Conservation (phyloP, 1,140 invertebrate species). For the Temnothorax curvispinosus region DNA sequence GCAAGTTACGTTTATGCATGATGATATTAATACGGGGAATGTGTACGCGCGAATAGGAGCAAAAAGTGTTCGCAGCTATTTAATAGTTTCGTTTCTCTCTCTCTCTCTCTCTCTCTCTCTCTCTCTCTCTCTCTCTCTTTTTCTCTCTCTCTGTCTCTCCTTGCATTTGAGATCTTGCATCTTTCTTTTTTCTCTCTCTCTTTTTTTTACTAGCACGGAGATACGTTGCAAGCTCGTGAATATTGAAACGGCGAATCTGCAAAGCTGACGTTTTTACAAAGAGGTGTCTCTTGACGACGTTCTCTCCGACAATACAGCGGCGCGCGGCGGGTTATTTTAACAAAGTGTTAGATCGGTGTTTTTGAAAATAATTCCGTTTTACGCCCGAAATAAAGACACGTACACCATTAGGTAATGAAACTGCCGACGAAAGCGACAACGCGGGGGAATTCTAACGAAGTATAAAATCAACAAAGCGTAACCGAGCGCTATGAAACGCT, state of each 20-base stretch:
- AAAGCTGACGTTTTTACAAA: not conserved
- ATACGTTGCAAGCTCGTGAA: not conserved
- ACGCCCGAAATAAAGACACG: not conserved
- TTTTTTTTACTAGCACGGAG: not conserved
- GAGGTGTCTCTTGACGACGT: not conserved
- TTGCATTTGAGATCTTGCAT: not conserved
- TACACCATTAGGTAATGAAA: slow-evolving; percentile 17
- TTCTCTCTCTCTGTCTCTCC: not conserved
- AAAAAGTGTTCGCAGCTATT: slow-evolving; percentile 24
- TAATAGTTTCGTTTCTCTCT: not conserved
- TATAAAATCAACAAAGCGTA: slow-evolving; percentile 54
- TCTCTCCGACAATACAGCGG: not conserved
- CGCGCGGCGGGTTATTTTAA: not conserved
- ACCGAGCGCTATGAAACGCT: slow-evolving; percentile 21
- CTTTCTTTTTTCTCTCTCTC: not conserved
- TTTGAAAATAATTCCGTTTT: slow-evolving; percentile 30
- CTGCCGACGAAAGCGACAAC: slow-evolving; percentile 1
- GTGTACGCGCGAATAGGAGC: not conserved
- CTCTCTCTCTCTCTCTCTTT: not conserved
- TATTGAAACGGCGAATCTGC: slow-evolving; percentile 9
- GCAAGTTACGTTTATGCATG: slow-evolving; percentile 30
- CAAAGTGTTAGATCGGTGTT: not conserved
- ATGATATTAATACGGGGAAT: slow-evolving; percentile 32
- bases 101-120: not conserved
- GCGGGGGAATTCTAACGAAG: slow-evolving; percentile 28